Conservation (phyloP, 1,140 invertebrate genomes). For the Papilio xuthus region DNA sequence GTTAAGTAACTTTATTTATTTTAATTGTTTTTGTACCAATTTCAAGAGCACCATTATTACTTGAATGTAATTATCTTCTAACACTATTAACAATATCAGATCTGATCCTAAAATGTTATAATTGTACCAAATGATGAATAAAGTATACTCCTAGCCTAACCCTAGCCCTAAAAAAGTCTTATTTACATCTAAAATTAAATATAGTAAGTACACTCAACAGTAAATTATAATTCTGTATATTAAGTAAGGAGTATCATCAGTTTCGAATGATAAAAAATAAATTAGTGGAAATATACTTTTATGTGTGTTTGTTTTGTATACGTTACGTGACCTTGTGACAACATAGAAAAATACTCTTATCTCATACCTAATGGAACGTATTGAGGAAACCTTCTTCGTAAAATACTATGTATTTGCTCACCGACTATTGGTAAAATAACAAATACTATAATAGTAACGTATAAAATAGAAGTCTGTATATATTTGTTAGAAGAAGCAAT, state of each 20-base stretch:
- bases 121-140: no score
- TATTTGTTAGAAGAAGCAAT: not conserved
- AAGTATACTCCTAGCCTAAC: no score
- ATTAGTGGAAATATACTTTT: not conserved
- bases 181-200: not conserved
- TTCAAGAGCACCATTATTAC: no score
- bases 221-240: not conserved
- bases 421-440: not conserved
- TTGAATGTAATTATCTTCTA: no score
- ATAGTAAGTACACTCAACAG: not conserved
- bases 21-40: not conserved
- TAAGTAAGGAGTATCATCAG: not conserved
- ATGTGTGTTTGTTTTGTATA: slow-evolving; percentile 4
- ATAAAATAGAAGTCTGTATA: not conserved
- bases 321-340: not conserved
- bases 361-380: slow-evolving; percentile 2
- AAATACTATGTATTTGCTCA: not conserved
- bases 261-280: not conserved
- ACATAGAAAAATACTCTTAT: slow-evolving; percentile 6
- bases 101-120: no score
- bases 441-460: not conserved
- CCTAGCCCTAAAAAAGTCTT: no score
- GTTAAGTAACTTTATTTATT: not conserved
- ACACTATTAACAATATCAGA: no score
- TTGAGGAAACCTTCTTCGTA: not conserved